Conservation (phyloP, 2,888 invertebrate species). For the Tipula unca region DNA sequence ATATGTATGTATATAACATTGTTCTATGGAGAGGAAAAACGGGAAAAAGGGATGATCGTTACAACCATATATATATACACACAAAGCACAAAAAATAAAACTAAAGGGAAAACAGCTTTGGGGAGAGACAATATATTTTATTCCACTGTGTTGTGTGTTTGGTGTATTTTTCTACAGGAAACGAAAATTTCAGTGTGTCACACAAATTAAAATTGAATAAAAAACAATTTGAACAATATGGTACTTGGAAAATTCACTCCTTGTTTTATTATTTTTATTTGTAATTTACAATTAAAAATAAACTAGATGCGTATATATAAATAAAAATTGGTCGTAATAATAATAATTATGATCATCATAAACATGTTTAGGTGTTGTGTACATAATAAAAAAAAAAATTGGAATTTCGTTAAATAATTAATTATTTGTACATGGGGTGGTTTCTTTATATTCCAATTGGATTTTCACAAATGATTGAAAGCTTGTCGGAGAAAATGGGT, state of each 20-base stretch:
- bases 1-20: too few relatives aligned
- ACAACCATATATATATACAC: background rate
- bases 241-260: background rate
- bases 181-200: background rate
- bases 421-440: background rate
- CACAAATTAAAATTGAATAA: constrained; percentile 14
- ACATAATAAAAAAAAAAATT: background rate
- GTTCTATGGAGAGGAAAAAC: background rate
- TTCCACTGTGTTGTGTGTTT: too few relatives aligned
- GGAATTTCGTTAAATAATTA: background rate
- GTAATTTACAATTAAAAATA: constrained; percentile 14
- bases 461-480: background rate
- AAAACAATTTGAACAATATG: constrained; percentile 8
- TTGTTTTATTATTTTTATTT: background rate
- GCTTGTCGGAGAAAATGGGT: background rate
- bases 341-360: constrained; percentile 9
- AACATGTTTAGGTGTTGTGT: background rate
- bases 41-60: background rate
- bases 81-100: background rate
- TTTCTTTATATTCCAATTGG: background rate
- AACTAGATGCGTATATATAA: too few relatives aligned
- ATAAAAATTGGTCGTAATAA: background rate
- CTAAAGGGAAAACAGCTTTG: background rate
- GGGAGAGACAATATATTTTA: background rate
- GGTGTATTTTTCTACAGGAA: background rate